Evolutionary conservation across 1,140 invertebrate genomes (phyloP).

Genomic region (Globodera rostochiensis): DNA sequence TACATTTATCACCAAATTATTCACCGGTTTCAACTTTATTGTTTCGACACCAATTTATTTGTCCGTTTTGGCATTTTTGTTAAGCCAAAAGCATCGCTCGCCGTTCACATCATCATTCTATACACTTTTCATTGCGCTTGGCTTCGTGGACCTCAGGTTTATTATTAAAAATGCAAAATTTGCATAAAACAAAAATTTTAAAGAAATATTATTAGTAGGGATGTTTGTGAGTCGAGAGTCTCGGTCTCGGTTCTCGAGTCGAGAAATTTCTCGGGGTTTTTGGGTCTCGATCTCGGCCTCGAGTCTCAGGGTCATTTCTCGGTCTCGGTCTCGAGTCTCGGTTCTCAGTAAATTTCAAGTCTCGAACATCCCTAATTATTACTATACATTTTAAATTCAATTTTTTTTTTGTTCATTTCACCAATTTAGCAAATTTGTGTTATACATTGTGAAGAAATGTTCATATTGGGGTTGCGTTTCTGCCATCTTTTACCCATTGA

Average conservation of each 20-base stretch:
- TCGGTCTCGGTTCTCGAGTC: too few species aligned
- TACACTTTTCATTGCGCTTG: not conserved
- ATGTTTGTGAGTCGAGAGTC: too few species aligned
- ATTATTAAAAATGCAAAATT: not conserved
- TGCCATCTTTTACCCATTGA: conserved; percentile 7
- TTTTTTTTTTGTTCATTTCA: not conserved
- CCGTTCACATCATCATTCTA: not conserved
- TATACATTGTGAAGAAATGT: conserved; percentile 23
- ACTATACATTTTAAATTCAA: not conserved
- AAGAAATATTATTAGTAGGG: not conserved
- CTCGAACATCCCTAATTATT: not conserved
- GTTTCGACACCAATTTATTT: conserved; percentile 10
- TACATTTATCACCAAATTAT: not conserved
- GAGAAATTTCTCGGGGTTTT: too few species aligned
- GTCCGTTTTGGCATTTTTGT: conserved; percentile 2
- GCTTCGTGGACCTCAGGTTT: not conserved
- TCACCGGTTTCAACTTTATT: not conserved
- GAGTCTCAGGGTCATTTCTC: too few species aligned
- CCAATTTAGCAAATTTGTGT: conserved; percentile 12
- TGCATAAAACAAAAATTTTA: not conserved
- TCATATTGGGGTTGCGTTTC: conserved; percentile 26
- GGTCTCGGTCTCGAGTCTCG: too few species aligned
- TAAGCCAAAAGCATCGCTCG: not conserved
- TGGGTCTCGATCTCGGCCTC: too few species aligned
- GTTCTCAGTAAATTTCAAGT: too few species aligned